A percentile compares a stretch with the other conserved stretches of the same genome.
Evolutionary conservation across 2,113 vertebrate genomes (phyloP).

Genomic region (Salvelinus fontinalis): DNA sequence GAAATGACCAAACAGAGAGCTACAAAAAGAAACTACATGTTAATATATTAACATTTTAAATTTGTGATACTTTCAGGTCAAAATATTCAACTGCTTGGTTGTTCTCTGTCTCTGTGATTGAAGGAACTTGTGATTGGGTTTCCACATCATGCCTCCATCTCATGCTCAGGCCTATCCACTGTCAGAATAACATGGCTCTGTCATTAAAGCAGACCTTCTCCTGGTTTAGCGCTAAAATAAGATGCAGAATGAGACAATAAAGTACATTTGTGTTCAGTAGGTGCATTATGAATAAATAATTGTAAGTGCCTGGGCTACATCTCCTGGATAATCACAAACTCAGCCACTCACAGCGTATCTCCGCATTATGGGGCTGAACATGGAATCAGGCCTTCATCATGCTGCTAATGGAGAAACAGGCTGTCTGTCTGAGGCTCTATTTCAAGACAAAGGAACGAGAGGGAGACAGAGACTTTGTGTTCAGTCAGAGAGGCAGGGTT

Average conservation of each 20-base stretch:
- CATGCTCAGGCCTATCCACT: constrained; percentile 79
- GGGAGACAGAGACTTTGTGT: not conserved
- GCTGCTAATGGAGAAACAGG: constrained; percentile 17
- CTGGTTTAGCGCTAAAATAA: constrained; percentile 87
- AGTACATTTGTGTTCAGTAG: constrained; percentile 88
- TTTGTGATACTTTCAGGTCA: constrained; percentile 86
- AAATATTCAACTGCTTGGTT: constrained; percentile 89
- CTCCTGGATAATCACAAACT: constrained; percentile 73
- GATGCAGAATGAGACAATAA: constrained; percentile 89
- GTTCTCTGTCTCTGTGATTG: constrained; percentile 82
- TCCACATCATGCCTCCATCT: constrained; percentile 86
- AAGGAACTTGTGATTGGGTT: constrained; percentile 96
- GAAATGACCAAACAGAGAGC: constrained; percentile 62
- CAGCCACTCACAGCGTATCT: constrained; percentile 53
- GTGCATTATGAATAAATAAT: constrained; percentile 90
- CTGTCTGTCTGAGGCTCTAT: not conserved
- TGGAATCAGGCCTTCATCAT: constrained; percentile 75
- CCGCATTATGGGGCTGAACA: constrained; percentile 64
- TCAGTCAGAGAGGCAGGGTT: not conserved
- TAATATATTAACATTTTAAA: constrained; percentile 88
- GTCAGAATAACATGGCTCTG: constrained; percentile 94
- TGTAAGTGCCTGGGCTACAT: constrained; percentile 80
- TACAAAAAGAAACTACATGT: constrained; percentile 82
- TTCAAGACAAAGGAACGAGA: not conserved
- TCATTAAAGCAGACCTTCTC: constrained; percentile 87